Evolutionary conservation across 2,888 invertebrate species (phyloP), one percentile per base, ranked within the genome.

Genomic region (Physocephala rufipes): DNA sequence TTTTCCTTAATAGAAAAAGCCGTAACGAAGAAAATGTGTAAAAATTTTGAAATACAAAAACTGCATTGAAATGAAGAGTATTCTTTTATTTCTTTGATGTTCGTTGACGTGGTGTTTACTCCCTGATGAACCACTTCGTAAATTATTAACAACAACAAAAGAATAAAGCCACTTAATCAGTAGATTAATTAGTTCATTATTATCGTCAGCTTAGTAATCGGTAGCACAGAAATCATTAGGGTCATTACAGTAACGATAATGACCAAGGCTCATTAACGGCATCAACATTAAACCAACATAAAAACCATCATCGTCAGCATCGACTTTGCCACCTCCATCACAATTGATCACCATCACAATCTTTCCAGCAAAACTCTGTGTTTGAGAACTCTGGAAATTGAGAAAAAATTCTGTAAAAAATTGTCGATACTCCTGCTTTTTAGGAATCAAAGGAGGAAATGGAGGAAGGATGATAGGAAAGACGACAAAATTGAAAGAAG

Each of bases 131-230:
- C 28, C 53, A 55, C 36, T 53, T 66, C n/a, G 62, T 47, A 28
- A 68, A 47, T 68, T 69, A 69, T 69, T 69, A 63, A 69, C 62
- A 63, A 53, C 69, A 69, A 43, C 69, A 69, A 49, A 70, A 70
- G 53, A 5, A 21, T 2, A 36, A 55, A 63, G 58, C 64, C 70
- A 70, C 70, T 70, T 70, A 53, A 70, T 70, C 70, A 70, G 64
- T 64, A 47, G 43, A 55, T 68, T 51, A 59, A 61, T 24, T 62
- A 30, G 68, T 62, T 47, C 61, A 47, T 61, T 61, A 58, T 67
- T 15, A 55, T 43, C 24, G 1, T 36, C 36, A 45, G 7, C 28
- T 19, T 45, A 45, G 24, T 62, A 13, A 28, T 16, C 26, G 28
- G 28, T 26, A 28, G 16, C 28, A 28, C 15, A 12, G 13, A 24